Base-by-base conservation (phyloP, 2,888 invertebrate species). In the Choristoneura rosaceana region DNA sequence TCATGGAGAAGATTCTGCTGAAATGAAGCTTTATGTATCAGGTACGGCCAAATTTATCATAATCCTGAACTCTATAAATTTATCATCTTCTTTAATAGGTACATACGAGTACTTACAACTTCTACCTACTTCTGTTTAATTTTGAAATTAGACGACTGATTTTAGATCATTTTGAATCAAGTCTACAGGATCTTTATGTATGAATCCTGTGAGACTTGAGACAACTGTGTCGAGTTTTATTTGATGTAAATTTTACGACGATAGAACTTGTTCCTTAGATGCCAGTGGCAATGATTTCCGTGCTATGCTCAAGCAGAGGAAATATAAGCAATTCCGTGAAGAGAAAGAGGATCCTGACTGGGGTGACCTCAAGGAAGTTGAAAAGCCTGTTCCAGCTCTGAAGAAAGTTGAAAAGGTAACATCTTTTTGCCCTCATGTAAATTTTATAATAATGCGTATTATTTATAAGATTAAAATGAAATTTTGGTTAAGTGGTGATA, bases 261-360 rank as follows among this genome's bases (percentile, higher is more conserved):
- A 10, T 52, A 52, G 25, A 0, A 62, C 10, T 38, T 34, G 58
- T 1, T 70, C 71, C 62, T 75, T 71, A 97, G 99, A 99, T 95
- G 96, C 99, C 77, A 98, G 98, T 93, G 99, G 99, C 79, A 98
- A 99, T 97, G 99, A 99, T 94, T 99, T 99, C 97, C 97, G 99
- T 93, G 97, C 99, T 76, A 97, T 99, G 97, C 95, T 99, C 82
- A 99, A 99, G 94, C 99, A 98, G 95, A 96, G 98, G 85, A 98
- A 98, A 93, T 98, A 98, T 90, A 97, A 97, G 83, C 98, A 98
- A 95, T 98, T 98, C 98, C 97, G 95, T 75, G 96, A 97, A 90
- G 97, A 98, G 79, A 97, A 99, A 80, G 97, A 97, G 68, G 98
- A 99, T 82, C 97, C 97, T 47, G 98, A 99, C 89, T 98, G 98